Conservation (phyloP, 2,888 invertebrate genomes). For the Zygaena filipendulae region DNA sequence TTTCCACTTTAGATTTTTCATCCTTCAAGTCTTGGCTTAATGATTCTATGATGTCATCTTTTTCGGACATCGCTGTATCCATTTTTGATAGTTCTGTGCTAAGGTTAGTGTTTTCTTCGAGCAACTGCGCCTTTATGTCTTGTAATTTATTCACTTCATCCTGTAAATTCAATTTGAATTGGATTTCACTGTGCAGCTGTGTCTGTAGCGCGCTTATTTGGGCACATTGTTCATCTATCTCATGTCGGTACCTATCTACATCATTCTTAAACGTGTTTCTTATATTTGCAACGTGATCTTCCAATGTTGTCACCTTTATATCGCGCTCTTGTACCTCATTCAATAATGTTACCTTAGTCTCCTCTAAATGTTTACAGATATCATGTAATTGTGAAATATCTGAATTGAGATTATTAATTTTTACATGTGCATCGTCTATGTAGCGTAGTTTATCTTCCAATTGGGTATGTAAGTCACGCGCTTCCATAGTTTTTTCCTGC, state of each 20-base stretch:
- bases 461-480: constrained; percentile 24
- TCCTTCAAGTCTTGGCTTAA: too few relatives aligned
- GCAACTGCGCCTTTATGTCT: constrained; percentile 17
- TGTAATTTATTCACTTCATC: constrained; percentile 21
- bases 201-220: constrained; percentile 30
- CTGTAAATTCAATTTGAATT: constrained; percentile 31
- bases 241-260: constrained; percentile 25
- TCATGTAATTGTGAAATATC: constrained; percentile 22
- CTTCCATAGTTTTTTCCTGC: constrained; percentile 26
- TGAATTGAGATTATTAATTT: too few relatives aligned
- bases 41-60: constrained; percentile 25
- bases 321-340: constrained; percentile 28
- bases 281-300: constrained; percentile 29
- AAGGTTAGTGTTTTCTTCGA: constrained; percentile 20
- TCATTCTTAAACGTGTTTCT: constrained; percentile 26
- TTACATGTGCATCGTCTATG: too few relatives aligned
- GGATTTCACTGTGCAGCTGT: constrained; percentile 38
- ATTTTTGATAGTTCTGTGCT: constrained; percentile 19
- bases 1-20: too few relatives aligned
- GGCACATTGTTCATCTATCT: constrained; percentile 34
- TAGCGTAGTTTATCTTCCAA: too few relatives aligned
- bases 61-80: constrained; percentile 22
- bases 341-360: constrained; percentile 24
- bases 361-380: constrained; percentile 25
- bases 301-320: constrained; percentile 22